Evolutionary conservation across 2,113 vertebrate genomes (phyloP).

Genomic region (Rhinolophus sinicus): DNA sequence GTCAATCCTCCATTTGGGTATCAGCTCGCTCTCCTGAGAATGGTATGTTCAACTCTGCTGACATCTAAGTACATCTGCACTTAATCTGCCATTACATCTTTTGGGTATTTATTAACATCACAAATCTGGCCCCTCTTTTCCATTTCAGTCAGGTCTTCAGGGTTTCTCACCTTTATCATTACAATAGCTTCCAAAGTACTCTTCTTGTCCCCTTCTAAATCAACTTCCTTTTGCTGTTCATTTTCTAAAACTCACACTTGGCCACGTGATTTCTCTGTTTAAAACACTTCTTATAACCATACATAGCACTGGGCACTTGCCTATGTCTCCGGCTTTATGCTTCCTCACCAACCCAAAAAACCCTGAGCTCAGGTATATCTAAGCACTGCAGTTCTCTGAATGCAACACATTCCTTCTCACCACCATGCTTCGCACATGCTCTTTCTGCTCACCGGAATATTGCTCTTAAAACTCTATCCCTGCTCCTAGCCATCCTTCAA

Average conservation of each 20-base stretch:
- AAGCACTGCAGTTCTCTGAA: neutral
- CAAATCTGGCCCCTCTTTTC: neutral
- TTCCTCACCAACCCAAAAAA: neutral
- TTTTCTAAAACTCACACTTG: neutral
- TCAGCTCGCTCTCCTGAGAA: neutral
- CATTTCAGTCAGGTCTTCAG: neutral
- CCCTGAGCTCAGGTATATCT: neutral
- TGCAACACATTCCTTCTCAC: neutral
- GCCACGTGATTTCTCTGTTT: neutral
- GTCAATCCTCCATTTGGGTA: neutral
- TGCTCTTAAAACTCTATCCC: neutral
- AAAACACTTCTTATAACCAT: neutral
- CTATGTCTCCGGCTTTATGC: neutral
- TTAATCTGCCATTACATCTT: neutral
- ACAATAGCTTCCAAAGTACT: neutral
- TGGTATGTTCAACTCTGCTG: neutral
- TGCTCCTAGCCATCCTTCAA: neutral
- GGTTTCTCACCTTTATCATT: neutral
- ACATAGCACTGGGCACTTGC: neutral
- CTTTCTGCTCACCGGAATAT: neutral
- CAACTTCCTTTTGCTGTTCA: neutral
- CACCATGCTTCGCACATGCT: neutral
- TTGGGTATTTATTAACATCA: neutral
- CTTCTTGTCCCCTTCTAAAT: neutral
- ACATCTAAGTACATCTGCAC: neutral